Evolutionary conservation across 2,797 vertebrate species (phyloP), one percentile per base, ranked within the genome.

Genomic region (Malurus splendens): DNA sequence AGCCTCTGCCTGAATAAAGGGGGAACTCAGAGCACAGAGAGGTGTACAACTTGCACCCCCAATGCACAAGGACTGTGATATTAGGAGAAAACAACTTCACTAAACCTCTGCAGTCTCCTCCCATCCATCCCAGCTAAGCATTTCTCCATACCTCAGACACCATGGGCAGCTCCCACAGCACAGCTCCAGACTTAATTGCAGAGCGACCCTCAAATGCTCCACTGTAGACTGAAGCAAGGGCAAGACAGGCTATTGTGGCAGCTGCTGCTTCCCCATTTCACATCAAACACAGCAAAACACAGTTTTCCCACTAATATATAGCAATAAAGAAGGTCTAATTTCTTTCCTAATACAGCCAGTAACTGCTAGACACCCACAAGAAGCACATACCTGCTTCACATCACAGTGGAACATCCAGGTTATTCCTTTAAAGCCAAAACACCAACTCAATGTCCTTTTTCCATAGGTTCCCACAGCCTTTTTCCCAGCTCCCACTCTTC

Each of bases 391-490:
- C 50, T 57, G 17, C 23, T 68, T 84, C 18, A n/a, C 6, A 56
- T 50, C 51, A 22, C 62, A 33, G 28, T 33, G 5, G 19, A 65
- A 36, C 20, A 52, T 12, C 50, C 32, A 42, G 6, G 5, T n/a
- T 66, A 23, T 5, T 19, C n/a, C 25, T 10, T 2, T 8, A 24
- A 1, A 66, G 8, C 9, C 19, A 17, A 51, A 70, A 7, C 11
- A 30, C 11, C 22, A 15, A 14, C 14, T 6, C 23, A 20, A 2
- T 9, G 6, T 9, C 54, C 2, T 38, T 56, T 25, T 12, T 25
- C 51, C 2, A 0, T 12, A 66, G 2, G 5, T 38, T 16, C 14
- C 44, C 6, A 0, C 12, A 48, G 12, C 15, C 9, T 9, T 54
- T 67, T 8, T 27, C 3, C 8, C 1, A 57, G 18, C 6, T 62